Evolutionary conservation across 2,797 vertebrate genomes (phyloP).

Genomic region (Smutsia gigantea): DNA sequence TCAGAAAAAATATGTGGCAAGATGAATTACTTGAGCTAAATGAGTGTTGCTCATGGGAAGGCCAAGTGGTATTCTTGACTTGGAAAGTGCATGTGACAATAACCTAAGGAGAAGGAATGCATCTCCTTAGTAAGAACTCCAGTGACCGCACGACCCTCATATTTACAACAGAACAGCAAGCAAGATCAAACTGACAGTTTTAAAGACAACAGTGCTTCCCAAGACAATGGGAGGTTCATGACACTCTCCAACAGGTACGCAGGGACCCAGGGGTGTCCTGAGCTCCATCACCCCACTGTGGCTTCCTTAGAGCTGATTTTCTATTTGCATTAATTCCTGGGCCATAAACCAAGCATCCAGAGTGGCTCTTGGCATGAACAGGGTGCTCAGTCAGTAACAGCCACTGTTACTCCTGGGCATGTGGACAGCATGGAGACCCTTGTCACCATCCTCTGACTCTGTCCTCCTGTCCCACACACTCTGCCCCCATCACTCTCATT

Average conservation of each 20-base stretch:
- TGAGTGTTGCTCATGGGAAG: slow-evolving; percentile 33
- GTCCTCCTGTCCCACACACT: background rate
- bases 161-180: background rate
- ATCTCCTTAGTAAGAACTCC: background rate
- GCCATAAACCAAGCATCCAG: background rate
- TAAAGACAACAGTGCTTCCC: background rate
- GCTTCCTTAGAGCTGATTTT: background rate
- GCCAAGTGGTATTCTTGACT: background rate
- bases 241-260: background rate
- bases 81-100: background rate
- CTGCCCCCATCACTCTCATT: background rate
- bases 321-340: too few relatives aligned
- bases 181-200: background rate
- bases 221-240: background rate
- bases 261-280: background rate
- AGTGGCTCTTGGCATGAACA: accelerated
- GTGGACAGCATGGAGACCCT: background rate
- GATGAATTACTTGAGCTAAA: slow-evolving; percentile 43
- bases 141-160: background rate
- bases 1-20: background rate
- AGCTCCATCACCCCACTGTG: accelerated
- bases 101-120: background rate
- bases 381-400: background rate
- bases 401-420: too few relatives aligned
- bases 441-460: background rate